Evolutionary conservation across 2,113 vertebrate genomes (phyloP), one percentile per base, ranked within the genome.

Genomic region (Phrynocephalus versicolor): DNA sequence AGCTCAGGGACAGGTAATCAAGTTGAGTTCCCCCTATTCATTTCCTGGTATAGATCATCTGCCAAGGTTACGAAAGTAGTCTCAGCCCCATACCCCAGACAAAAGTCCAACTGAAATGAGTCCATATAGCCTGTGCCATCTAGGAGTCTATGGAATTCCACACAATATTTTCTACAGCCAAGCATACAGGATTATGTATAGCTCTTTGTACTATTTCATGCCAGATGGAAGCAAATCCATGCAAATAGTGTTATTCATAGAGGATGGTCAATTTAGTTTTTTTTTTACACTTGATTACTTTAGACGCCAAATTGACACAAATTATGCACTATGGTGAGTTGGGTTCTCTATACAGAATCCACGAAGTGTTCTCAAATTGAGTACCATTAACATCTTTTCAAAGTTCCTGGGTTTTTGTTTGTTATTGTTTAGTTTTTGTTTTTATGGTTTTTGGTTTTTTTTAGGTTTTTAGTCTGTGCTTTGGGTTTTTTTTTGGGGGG

Each of bases 311-410:
- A 51, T 10, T 51, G 45, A 51, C 37, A 51, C 30, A 81, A 70
- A 25, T 35, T 69, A 35, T 55, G 41, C 23, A 25, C 1, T 70
- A 8, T 57, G 21, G 27, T 39, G 39, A 16, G n/a, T 18, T n/a
- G n/a, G 25, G 45, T 51, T 33, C 30, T 33, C 41, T 74, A 64
- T 60, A 16, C 23, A 13, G 15, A 39, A 55, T 35, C 0, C 0
- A 5, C 65, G 16, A 70, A 69, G 3, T 0, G 0, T 45, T 64
- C 30, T 89, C 65, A 15, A 1, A 0, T 0, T 62, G 67, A 58
- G 13, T 35, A 55, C 25, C 27, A 60, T 45, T 64, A 65, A 67
- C 1, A 0, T 2, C 1, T 37, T 41, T 35, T 55, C 69, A 30
- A 33, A 82, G 71, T 45, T 75, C 64, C 23, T 67, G 2, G 27